Percentiles rank a stretch among this genome's conserved stretches.
phyloP scores from a whole-genome alignment of 2,113 vertebrate genomes.

The Manacus vitellinus region DNA sequence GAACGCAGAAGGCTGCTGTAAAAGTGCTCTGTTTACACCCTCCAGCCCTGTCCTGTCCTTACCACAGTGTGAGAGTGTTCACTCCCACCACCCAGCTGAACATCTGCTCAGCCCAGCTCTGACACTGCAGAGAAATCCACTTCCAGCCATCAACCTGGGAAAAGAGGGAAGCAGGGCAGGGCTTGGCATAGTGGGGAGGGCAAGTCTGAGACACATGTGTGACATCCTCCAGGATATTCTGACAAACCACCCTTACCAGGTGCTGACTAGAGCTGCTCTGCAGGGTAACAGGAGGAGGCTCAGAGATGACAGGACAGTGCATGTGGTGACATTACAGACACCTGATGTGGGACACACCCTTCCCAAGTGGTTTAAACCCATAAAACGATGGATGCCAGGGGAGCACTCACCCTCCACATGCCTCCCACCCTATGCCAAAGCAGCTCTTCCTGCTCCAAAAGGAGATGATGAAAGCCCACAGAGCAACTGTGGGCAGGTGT shows the following conservation, averaged over 20 bases:
- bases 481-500: not conserved
- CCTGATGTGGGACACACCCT: not conserved
- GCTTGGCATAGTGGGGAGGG: rapidly evolving
- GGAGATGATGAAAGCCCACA: not conserved
- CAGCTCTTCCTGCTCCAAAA: not conserved
- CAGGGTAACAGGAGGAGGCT: not conserved
- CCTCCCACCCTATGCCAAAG: rapidly evolving
- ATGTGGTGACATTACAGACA: not conserved
- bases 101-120: not conserved
- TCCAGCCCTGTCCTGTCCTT: not conserved
- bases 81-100: not conserved
- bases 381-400: not conserved
- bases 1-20: not conserved
- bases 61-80: rapidly evolving
- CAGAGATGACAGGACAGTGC: not conserved
- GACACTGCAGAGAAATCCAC: not conserved
- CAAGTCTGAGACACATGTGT: rapidly evolving
- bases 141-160: not conserved
- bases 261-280: not conserved
- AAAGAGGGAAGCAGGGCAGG: not conserved
- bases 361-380: not conserved
- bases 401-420: not conserved
- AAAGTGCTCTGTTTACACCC: slow-evolving; percentile 6
- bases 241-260: not conserved
- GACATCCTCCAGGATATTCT: not conserved